Evolutionary conservation across 1,140 invertebrate genomes (phyloP).

Genomic region (Drusus annulatus): DNA sequence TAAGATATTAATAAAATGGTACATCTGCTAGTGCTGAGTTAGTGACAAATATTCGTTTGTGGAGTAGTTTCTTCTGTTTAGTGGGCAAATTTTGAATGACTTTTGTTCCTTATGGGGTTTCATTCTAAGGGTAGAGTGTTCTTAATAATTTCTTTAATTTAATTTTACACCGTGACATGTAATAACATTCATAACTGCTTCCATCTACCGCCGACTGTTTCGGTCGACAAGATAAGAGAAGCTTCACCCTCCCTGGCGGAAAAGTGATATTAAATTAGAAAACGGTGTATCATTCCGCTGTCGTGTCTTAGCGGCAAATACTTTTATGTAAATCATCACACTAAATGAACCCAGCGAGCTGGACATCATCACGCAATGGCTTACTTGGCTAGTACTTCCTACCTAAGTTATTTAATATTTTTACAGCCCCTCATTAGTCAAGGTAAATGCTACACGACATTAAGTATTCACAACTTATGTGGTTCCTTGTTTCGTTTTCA

Average conservation of each 20-base stretch:
- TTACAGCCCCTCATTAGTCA: conserved; percentile 9
- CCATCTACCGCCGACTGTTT: background rate
- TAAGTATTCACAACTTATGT: background rate
- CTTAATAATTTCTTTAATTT: too few relatives aligned
- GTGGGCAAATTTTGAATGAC: too few relatives aligned
- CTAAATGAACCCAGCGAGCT: conserved; percentile 46
- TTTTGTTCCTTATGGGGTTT: too few relatives aligned
- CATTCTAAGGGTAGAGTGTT: too few relatives aligned
- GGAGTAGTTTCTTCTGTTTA: too few relatives aligned
- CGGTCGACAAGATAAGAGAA: conserved; percentile 23
- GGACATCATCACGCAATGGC: conserved; percentile 43
- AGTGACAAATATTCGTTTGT: too few relatives aligned
- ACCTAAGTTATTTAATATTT: conserved; percentile 19
- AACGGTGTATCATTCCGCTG: conserved; percentile 44
- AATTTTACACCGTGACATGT: too few relatives aligned
- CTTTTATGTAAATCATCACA: conserved; percentile 57
- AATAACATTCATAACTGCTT: too few relatives aligned
- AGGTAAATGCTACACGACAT: background rate
- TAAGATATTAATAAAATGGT: too few relatives aligned
- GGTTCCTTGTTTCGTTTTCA: background rate
- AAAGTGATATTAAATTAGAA: conserved; percentile 53
- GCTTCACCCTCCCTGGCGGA: conserved; percentile 31
- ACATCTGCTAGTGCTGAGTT: too few relatives aligned
- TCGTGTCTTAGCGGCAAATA: conserved; percentile 39
- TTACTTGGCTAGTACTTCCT: background rate